Evolutionary conservation across 2,888 invertebrate genomes (phyloP), one percentile per base, ranked within the genome.

Genomic region (Pollenia amentaria): DNA sequence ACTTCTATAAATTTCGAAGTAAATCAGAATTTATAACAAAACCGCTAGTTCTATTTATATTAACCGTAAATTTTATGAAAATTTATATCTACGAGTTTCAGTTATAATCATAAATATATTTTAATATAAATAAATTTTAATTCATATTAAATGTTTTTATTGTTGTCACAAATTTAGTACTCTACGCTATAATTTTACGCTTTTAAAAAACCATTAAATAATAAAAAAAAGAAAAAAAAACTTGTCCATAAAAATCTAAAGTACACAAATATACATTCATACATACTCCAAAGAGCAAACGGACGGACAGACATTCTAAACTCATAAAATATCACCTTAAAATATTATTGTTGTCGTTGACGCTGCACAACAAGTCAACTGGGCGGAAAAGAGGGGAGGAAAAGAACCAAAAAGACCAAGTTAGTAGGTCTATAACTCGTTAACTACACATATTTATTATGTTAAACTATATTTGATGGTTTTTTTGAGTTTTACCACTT

Each of bases 381-480:
- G 29, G 29, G 10, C 18, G 29, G 16, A 46, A 75, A 12, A 40
- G 3, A 55, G 9, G 14, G 44, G 38, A 67, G n/a, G 44, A 29
- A 44, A 38, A 53, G 46, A 21, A 69, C 6, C 14, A 53, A 73
- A 79, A 85, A 76, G 64, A 46, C 79, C 79, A 80, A 73, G 79
- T 79, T 84, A 84, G 73, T 75, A 79, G 79, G 80, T 80, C 80
- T 46, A 76, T 76, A 75, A 80, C 80, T 80, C 80, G 85, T 85
- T 85, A 85, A 81, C 85, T 85, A 70, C 65, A 80, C 80, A 76
- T 65, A 85, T 80, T 85, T 85, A 85, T 85, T 81, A 81, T 65
- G 76, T 70, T 85, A 85, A 85, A 85, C 80, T 85, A 85, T 72
- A 81, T 81, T 80, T 85, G 85, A 85, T 80, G 80, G 80, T 72